phyloP scores from a whole-genome alignment of 2,113 vertebrate genomes.

The Cathartes aura region DNA sequence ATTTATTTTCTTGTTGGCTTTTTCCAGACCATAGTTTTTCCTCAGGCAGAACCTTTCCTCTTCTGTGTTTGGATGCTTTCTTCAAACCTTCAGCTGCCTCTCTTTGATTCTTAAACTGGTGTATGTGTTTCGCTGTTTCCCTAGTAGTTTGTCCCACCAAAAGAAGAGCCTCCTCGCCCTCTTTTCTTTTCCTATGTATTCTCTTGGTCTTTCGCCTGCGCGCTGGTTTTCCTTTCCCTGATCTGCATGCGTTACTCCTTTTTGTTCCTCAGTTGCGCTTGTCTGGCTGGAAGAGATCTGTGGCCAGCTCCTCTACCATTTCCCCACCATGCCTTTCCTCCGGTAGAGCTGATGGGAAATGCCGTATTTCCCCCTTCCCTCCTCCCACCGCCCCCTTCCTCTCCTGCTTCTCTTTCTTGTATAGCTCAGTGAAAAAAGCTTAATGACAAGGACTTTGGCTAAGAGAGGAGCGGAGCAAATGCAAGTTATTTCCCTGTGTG shows the following conservation, averaged over 20 bases:
- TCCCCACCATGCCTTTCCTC: not conserved
- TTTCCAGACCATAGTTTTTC: not conserved
- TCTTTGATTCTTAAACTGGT: not conserved
- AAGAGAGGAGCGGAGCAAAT: not conserved
- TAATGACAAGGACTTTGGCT: not conserved
- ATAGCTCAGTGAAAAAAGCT: not conserved
- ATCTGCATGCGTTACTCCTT: not conserved
- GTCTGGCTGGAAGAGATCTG: not conserved
- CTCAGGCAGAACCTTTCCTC: not conserved
- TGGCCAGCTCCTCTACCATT: not conserved
- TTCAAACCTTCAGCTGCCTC: not conserved
- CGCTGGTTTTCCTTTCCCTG: not conserved
- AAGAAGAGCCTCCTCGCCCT: not conserved
- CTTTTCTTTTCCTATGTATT: not conserved
- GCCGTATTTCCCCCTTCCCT: not conserved
- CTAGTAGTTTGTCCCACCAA: not conserved
- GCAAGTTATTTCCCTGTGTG: not conserved
- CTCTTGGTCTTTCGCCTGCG: not conserved
- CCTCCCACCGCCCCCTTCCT: not conserved
- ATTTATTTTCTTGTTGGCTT: not conserved
- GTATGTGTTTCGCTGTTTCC: not conserved
- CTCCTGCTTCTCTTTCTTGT: not conserved
- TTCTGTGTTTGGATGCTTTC: not conserved
- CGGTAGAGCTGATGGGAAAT: not conserved
- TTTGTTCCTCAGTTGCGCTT: not conserved